These are phyloP conservation scores for Anthopleura xanthogrammica DNA, from an alignment of 92 coral and sea anemone genomes.

Conservation along the genomic window DNA sequence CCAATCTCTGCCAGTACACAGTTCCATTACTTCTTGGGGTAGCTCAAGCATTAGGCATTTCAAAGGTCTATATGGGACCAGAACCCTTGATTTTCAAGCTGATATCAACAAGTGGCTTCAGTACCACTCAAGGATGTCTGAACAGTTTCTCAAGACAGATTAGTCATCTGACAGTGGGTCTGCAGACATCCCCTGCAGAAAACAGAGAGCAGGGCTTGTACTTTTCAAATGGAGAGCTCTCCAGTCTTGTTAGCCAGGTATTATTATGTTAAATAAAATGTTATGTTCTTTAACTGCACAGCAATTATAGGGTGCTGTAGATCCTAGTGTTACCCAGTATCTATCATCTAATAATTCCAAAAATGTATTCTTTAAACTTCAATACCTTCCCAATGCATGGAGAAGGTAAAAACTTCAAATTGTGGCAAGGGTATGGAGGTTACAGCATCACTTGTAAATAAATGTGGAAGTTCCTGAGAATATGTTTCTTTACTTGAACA, in stretches of 20 bases:
- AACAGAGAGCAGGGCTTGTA: background rate
- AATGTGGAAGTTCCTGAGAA: no score
- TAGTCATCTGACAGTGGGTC: background rate
- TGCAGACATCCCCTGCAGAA: background rate
- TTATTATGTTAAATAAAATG: no score
- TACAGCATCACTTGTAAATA: no score
- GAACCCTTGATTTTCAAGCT: slow-evolving; percentile 56
- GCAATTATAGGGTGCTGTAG: no score
- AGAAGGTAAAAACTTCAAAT: no score
- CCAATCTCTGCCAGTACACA: slow-evolving; percentile 64
- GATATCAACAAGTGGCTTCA: slow-evolving; percentile 45
- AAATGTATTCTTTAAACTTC: no score
- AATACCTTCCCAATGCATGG: no score
- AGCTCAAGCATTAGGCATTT: slow-evolving; percentile 89
- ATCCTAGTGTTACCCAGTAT: no score
- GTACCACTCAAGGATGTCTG: slow-evolving; percentile 21
- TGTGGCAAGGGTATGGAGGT: no score
- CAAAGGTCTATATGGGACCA: slow-evolving; percentile 56
- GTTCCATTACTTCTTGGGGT: slow-evolving; percentile 87
- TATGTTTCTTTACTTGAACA: no score
- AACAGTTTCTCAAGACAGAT: slow-evolving; percentile 20
- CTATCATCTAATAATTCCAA: no score
- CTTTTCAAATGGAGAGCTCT: slow-evolving; percentile 14
- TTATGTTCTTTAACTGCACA: no score
- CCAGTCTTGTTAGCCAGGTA: background rate